Evolutionary conservation across 2,113 vertebrate genomes (phyloP), one percentile per base, ranked within the genome.

Genomic region (Corythaeola cristata): DNA sequence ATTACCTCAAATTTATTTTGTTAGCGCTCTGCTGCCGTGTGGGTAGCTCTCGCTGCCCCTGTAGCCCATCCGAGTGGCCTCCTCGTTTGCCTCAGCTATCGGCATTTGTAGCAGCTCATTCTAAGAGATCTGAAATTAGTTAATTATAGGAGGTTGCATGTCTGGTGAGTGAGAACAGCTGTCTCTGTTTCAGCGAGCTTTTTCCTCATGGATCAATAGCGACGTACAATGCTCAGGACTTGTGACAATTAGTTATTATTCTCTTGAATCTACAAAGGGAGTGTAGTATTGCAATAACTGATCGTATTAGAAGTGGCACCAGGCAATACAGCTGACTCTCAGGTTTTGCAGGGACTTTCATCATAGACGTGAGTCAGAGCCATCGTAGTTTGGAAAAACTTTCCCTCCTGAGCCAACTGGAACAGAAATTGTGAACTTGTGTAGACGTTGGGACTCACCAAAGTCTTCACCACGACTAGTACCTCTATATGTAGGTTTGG

Each of bases 101-200:
- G 96, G 92, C 86, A 92, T 97, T 96, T 96, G 76, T 79, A 95
- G 83, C 85, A 94, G 96, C 94, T 96, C 93, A 97, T 97, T 97
- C 93, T 68, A 45, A 90, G 90, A 88, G 85, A 74, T 80, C 87
- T 95, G 91, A 96, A 96, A 96, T 97, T 83, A 96, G 96, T 97
- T 96, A 96, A 97, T 97, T 96, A 94, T 55, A 62, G 84, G 88
- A 77, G 93, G 94, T 77, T 90, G 68, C 7, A 32, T 71, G 63
- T 89, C 81, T 93, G 5, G 77, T 27, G 84, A 91, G 91, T 85
- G 89, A 89, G 91, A 96, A 39, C 91, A 96, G 94, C 96, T 97
- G 96, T 89, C 92, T 90, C 79, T 81, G 50, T 87, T 96, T 76
- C 93, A 85, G 81, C 0, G 3, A 82, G 91, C 68, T 2, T 92